phyloP scores from a whole-genome alignment of 1,140 invertebrate species.

The Diorhabda elongata region DNA sequence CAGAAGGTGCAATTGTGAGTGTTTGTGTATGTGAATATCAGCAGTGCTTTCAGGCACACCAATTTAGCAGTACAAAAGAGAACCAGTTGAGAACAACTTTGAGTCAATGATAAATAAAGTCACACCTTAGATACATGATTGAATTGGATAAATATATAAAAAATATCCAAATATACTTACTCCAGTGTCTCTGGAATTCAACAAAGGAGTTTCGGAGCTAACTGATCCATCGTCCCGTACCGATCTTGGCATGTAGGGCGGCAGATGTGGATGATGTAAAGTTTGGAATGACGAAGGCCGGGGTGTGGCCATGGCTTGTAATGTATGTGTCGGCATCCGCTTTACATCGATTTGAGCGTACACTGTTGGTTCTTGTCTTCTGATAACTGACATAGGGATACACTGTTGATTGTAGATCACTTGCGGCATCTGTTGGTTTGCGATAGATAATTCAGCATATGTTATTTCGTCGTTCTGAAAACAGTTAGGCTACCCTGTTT shows the following conservation, averaged over 20 bases:
- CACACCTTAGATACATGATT: neutral
- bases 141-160: too few species aligned
- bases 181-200: conserved; percentile 38
- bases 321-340: conserved; percentile 34
- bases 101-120: too few species aligned
- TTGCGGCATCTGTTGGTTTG: conserved; percentile 46
- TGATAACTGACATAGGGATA: conserved; percentile 43
- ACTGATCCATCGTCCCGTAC: conserved; percentile 41
- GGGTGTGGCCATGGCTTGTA: conserved; percentile 39
- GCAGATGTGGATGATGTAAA: conserved; percentile 42
- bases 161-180: conserved; percentile 33
- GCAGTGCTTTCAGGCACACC: too few species aligned
- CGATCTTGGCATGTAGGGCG: conserved; percentile 41
- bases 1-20: too few species aligned
- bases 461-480: conserved; percentile 50
- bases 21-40: too few species aligned
- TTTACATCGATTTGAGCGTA: conserved; percentile 52
- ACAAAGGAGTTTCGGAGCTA: conserved; percentile 41
- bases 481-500: conserved; percentile 13
- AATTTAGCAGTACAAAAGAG: too few species aligned
- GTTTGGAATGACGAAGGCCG: conserved; percentile 42
- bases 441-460: conserved; percentile 51
- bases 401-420: conserved; percentile 46
- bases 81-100: too few species aligned
- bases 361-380: conserved; percentile 48